phyloP scores from a whole-genome alignment of 2,888 invertebrate species.

The Tillus elongatus region DNA sequence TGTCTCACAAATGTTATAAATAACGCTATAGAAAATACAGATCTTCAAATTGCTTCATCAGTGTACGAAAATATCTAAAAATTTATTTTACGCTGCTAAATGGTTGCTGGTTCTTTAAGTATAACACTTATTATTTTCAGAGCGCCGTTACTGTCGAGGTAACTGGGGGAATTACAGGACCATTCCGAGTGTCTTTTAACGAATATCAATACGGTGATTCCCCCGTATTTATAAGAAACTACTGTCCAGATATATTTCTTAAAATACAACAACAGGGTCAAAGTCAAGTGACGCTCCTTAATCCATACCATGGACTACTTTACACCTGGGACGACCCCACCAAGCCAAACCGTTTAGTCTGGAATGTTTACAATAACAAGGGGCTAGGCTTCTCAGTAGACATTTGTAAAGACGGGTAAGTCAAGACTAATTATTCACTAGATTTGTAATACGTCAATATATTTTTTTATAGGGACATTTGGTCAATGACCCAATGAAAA shows the following conservation, averaged over 20 bases:
- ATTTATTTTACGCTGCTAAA: too few relatives aligned
- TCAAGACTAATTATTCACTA: conserved; percentile 5
- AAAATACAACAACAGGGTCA: conserved; percentile 62
- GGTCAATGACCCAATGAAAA: too few relatives aligned
- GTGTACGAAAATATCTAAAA: too few relatives aligned
- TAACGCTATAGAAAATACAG: too few relatives aligned
- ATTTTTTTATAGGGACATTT: too few relatives aligned
- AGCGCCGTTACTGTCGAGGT: conserved; percentile 63
- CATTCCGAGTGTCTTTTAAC: conserved; percentile 66
- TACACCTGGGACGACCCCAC: conserved; percentile 83
- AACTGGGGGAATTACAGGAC: conserved; percentile 61
- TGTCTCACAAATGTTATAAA: too few relatives aligned
- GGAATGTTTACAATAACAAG: conserved; percentile 77
- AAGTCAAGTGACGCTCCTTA: conserved; percentile 62
- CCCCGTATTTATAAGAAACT: conserved; percentile 74
- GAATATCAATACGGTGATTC: conserved; percentile 70
- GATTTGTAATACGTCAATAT: too few relatives aligned
- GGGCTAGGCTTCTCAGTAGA: conserved; percentile 64
- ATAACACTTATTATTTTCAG: conserved; percentile 44
- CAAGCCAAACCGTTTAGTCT: conserved; percentile 59
- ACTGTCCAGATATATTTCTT: conserved; percentile 70
- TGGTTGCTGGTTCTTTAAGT: too few relatives aligned
- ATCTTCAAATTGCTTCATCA: too few relatives aligned
- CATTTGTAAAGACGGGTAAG: conserved; percentile 58
- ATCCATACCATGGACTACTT: conserved; percentile 64